Evolutionary conservation across 35 echinoderm and acorn worm genomes (phyloP), one percentile per base, ranked within the genome.

Genomic region (Strongylocentrotus purpuratus): DNA sequence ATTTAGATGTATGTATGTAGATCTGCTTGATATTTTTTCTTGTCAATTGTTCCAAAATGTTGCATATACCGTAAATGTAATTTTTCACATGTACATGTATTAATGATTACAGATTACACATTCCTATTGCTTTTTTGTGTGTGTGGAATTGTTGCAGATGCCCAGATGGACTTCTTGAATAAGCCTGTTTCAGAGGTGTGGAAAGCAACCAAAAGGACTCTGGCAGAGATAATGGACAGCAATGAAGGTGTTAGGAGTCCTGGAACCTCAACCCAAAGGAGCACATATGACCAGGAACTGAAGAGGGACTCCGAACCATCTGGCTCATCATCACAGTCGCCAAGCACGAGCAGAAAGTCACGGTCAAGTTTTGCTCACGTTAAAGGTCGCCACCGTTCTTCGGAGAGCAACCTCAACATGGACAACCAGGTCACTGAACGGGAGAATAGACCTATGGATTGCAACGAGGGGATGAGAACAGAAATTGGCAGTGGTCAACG

Each of bases 101-200:
- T n/a, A n/a, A n/a, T n/a, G n/a, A n/a, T n/a, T n/a, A n/a, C n/a
- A n/a, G n/a, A n/a, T n/a, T n/a, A n/a, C n/a, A n/a, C n/a, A n/a
- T n/a, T n/a, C n/a, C n/a, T n/a, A 20, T 20, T 31, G 14, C 2
- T 10, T 20, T 31, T 20, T 33, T 86, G 22, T 33, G 12, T 47
- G 3, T 35, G 13, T 91, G 33, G 33, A 17, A 33, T 91, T 47
- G 46, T 92, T 46, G 32, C 52, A 45, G 52, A 91, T 61, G n/a
- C 46, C 60, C 86, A 41, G 7, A 99, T 99, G 98, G 96, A 97
- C 18, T 96, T 99, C 48, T 92, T 97, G 46, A 99, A 97, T 93
- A 95, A 92, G 2, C 98, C 98, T 25, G 94, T 99, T 92, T 86
- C 95, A 61, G 98, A 99, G 87, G 94, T 97, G 55, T 99, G 98